phyloP scores from a whole-genome alignment of 2,797 vertebrate species.

The Thripadectes ignobilis region DNA sequence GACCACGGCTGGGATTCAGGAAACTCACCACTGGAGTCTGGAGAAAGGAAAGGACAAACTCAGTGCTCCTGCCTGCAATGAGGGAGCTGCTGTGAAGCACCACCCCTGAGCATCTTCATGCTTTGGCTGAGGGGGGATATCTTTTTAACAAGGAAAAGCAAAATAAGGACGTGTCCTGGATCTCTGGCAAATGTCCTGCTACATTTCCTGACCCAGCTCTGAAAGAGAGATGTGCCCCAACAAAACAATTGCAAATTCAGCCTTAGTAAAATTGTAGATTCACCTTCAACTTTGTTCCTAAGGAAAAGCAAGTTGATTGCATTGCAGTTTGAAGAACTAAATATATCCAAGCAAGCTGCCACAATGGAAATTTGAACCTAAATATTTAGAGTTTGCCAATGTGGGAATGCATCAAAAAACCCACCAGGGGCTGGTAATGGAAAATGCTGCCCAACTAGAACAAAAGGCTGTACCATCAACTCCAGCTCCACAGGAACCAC shows the following conservation, averaged over 20 bases:
- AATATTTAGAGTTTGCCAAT: not conserved
- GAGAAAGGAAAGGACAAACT: constrained; percentile 29
- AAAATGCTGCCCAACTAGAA: not conserved
- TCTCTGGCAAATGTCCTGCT: not conserved
- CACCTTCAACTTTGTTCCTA: not conserved
- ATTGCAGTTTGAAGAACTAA: not conserved
- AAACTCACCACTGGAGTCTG: constrained; percentile 90
- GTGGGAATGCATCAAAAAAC: not conserved
- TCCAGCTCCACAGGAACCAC: not conserved
- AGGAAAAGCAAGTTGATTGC: not conserved
- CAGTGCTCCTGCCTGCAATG: not conserved
- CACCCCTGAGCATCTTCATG: rapidly evolving
- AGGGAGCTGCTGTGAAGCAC: not conserved
- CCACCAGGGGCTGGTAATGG: not conserved
- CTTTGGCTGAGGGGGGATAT: not conserved
- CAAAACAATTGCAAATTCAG: not conserved
- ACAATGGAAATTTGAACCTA: not conserved
- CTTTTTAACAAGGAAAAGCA: not conserved
- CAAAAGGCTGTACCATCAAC: not conserved
- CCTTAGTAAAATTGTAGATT: not conserved
- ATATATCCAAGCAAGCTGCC: not conserved
- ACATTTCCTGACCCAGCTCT: not conserved
- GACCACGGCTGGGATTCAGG: constrained; percentile 89
- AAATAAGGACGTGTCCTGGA: rapidly evolving
- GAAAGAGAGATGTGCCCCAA: not conserved